Base-by-base conservation (phyloP, 2,888 invertebrate genomes). In the Agrochola lychnidis region DNA sequence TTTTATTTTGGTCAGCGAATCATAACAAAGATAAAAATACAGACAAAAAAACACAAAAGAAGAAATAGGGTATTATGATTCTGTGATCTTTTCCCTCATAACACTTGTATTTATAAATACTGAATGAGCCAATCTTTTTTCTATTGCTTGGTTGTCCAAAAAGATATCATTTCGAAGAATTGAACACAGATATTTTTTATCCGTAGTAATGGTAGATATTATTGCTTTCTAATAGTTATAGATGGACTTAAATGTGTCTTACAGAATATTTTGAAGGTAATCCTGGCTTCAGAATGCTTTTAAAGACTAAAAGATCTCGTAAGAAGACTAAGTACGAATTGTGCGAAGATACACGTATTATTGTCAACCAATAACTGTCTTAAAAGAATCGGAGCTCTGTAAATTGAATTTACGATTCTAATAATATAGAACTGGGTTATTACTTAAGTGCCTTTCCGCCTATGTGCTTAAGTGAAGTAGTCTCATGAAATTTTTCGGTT, bases 51-150 rank as follows among this genome's bases (percentile, higher is more conserved):
- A n/a, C n/a, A 10, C 10, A 56, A 10, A n/a, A n/a, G 4, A 57
- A 9, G 4, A 74, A 74, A 56, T 30, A 19, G 6, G 7, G 19
- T 45, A 14, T 36, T 75, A n/a, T 19, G 30, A 61, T 45, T 53
- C 36, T 45, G 19, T 36, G 30, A 75, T 42, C 12, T 42, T 61
- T 53, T 61, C n/a, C 14, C 25, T 40, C 22, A n/a, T 30, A 72
- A 25, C 22, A 57, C 25, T 30, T 68, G 14, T 59, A 48, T 68
- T 76, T 68, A 45, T 69, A 61, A 42, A 69, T 61, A 61, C 51
- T 25, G 14, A 53, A 53, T 68, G 42, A 53, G 42, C 22, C n/a
- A 42, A 69, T 69, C 1, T 22, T 48, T 36, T 57, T 9, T 1
- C 4, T 22, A 25, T 53, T 30, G 12, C 10, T 36, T 12, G 16